Percentiles rank a stretch among this genome's conserved stretches.
Evolutionary conservation across 2,113 vertebrate genomes (phyloP).

Genomic region (Scomber japonicus): DNA sequence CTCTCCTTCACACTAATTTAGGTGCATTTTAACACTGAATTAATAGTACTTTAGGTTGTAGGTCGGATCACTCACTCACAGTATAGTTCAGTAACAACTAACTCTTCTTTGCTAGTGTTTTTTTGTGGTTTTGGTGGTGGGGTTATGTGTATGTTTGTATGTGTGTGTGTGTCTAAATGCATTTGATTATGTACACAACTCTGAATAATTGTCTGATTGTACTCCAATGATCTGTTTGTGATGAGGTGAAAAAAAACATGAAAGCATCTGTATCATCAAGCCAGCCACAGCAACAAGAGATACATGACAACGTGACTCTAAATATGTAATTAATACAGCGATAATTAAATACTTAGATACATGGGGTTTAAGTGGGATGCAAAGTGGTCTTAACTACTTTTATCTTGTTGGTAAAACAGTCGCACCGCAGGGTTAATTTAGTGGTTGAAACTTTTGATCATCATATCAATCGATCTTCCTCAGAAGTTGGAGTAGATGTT

Average conservation of each 20-base stretch:
- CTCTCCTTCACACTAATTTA: slow-evolving; percentile 84
- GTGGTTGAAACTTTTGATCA: neutral
- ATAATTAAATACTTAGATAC: neutral
- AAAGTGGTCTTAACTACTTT: neutral
- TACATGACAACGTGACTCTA: neutral
- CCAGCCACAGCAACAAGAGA: neutral
- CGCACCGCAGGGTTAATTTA: neutral
- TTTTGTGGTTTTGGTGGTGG: slow-evolving; percentile 60
- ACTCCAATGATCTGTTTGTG: neutral
- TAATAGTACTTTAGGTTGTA: slow-evolving; percentile 65
- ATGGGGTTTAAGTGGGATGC: neutral
- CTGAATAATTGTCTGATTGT: slow-evolving; percentile 26
- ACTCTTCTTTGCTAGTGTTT: slow-evolving; percentile 63
- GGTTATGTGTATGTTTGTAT: slow-evolving; percentile 24
- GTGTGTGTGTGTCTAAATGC: slow-evolving; percentile 7
- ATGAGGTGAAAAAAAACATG: slow-evolving; percentile 9
- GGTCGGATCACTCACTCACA: slow-evolving; percentile 71
- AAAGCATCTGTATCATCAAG: slow-evolving; percentile 80
- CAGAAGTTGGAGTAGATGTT: neutral
- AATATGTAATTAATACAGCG: neutral
- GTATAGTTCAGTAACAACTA: slow-evolving; percentile 83
- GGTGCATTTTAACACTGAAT: slow-evolving; percentile 81
- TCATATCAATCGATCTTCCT: neutral
- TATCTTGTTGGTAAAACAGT: neutral
- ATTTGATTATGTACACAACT: slow-evolving; percentile 31